These are phyloP conservation scores for Aphelenchoides fujianensis DNA, from an alignment of 1,140 invertebrate species.

Conservation along the genomic window DNA sequence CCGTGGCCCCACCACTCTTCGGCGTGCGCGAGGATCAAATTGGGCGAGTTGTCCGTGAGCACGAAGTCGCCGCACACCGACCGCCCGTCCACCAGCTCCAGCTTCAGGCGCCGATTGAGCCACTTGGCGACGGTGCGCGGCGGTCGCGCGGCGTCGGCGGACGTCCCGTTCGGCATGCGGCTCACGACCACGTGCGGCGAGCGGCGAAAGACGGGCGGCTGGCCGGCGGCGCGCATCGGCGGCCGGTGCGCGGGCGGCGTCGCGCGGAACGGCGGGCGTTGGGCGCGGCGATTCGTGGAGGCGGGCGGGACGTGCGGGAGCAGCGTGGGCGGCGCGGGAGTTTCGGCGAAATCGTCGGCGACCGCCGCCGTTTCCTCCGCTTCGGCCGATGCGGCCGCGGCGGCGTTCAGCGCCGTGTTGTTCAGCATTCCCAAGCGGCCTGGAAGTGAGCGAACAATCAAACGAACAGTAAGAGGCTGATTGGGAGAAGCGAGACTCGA, in stretches of 20 bases:
- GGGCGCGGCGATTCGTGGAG: too few relatives aligned
- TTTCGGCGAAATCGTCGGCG: background rate
- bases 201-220: background rate
- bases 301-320: background rate
- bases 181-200: background rate
- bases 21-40: slow-evolving; percentile 83
- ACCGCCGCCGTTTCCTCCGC: background rate
- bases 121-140: background rate
- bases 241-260: too few relatives aligned
- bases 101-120: background rate
- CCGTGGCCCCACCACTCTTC: slow-evolving; percentile 74
- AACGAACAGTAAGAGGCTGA: background rate
- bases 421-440: background rate
- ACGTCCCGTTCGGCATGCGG: background rate
- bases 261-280: too few relatives aligned
- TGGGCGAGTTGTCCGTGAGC: slow-evolving; percentile 84
- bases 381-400: background rate
- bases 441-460: background rate
- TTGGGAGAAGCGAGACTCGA: background rate
- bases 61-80: slow-evolving; percentile 81
- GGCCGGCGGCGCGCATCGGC: background rate
- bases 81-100: slow-evolving; percentile 77
- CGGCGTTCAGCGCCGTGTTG: background rate
- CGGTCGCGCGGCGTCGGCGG: background rate
- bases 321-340: background rate